phyloP scores from a whole-genome alignment of 1,140 invertebrate genomes.

The Ericerus pela region DNA sequence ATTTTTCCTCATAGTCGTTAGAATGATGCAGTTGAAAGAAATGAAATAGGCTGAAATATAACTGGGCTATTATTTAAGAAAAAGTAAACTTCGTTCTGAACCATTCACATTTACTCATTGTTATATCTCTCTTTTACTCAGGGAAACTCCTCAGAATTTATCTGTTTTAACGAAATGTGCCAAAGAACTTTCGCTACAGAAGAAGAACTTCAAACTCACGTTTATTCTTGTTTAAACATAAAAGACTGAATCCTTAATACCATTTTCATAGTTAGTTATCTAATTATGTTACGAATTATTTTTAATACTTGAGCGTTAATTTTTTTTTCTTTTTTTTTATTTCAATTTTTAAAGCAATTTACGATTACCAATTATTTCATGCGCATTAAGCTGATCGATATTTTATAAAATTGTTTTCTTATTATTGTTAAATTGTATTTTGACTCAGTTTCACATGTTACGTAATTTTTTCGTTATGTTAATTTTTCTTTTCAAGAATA shows the following conservation, averaged over 20 bases:
- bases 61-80: neutral
- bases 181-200: neutral
- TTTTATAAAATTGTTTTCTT: no score
- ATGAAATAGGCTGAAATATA: neutral
- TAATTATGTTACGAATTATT: neutral
- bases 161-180: neutral
- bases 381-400: no score
- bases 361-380: slow-evolving; percentile 8
- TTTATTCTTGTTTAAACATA: neutral
- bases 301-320: neutral
- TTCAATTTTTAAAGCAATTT: neutral
- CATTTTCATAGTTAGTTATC: neutral
- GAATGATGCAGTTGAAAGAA: no score
- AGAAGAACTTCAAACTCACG: slow-evolving; percentile 4
- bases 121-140: neutral
- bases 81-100: neutral
- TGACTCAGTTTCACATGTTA: no score
- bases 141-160: neutral
- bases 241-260: slow-evolving; percentile 6
- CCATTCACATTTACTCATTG: neutral
- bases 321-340: neutral
- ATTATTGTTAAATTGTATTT: no score
- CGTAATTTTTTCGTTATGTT: no score
- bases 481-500: no score
- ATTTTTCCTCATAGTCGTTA: no score